These are phyloP conservation scores for Fabriciana adippe DNA, from an alignment of 2,888 invertebrate genomes.

Conservation along the genomic window DNA sequence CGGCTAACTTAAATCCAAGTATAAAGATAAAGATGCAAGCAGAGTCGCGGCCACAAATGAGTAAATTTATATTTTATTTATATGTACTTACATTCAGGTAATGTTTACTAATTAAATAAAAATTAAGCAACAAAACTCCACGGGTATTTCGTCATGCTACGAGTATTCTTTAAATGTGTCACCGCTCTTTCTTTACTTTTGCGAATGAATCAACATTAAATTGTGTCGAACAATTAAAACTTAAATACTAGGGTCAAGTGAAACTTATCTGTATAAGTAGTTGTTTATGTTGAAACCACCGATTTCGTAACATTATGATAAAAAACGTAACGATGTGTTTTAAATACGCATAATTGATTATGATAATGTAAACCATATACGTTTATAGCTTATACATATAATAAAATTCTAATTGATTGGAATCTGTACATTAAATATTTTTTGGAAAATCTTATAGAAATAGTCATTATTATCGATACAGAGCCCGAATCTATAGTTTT, in stretches of 20 bases:
- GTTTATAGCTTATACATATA: too few species aligned
- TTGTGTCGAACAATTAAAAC: slow-evolving; percentile 28
- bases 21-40: too few species aligned
- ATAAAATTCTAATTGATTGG: too few species aligned
- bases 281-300: slow-evolving; percentile 17
- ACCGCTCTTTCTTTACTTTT: slow-evolving; percentile 20
- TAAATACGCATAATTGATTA: slow-evolving; percentile 3
- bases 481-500: too few species aligned
- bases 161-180: slow-evolving; percentile 14
- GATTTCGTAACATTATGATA: slow-evolving; percentile 18
- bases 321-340: background rate
- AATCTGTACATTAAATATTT: too few species aligned
- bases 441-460: too few species aligned
- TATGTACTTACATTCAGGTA: background rate
- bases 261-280: slow-evolving; percentile 25
- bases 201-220: slow-evolving; percentile 18
- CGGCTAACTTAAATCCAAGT: too few species aligned
- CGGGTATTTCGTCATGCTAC: background rate
- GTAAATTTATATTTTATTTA: too few species aligned
- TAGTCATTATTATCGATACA: too few species aligned
- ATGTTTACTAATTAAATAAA: slow-evolving; percentile 9
- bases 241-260: slow-evolving; percentile 26
- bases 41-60: too few species aligned
- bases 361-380: background rate
- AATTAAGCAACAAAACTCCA: slow-evolving; percentile 9